These are phyloP conservation scores for Liparis tanakae DNA, from an alignment of 2,797 vertebrate genomes.

Conservation along the genomic window DNA sequence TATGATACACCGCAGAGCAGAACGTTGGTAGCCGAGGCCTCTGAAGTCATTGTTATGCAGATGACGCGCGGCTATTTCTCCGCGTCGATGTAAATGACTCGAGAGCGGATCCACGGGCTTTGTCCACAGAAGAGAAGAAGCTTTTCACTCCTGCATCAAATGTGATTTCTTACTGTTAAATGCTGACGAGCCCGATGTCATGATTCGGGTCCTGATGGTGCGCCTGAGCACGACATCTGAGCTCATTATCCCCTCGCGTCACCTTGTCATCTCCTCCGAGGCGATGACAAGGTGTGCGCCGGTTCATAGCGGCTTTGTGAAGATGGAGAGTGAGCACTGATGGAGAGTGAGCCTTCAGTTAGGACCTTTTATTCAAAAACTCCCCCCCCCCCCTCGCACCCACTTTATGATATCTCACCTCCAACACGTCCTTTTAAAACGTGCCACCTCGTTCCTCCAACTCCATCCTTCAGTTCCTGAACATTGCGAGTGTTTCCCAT, in stretches of 20 bases:
- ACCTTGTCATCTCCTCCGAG: slow-evolving; percentile 33
- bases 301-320: slow-evolving; percentile 27
- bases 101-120: slow-evolving; percentile 28
- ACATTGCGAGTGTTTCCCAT: not conserved
- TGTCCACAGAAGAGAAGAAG: not conserved
- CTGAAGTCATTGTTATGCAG: slow-evolving; percentile 47
- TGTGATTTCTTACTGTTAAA: slow-evolving; percentile 29
- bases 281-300: slow-evolving; percentile 30
- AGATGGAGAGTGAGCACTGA: slow-evolving; percentile 14
- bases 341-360: slow-evolving; percentile 3
- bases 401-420: too few species aligned
- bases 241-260: slow-evolving; percentile 37
- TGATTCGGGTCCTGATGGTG: slow-evolving; percentile 29
- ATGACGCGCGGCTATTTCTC: slow-evolving; percentile 32
- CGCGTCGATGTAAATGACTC: slow-evolving; percentile 25
- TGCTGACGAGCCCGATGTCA: slow-evolving; percentile 13
- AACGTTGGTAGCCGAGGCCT: slow-evolving; percentile 34
- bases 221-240: slow-evolving; percentile 14
- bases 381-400: too few species aligned
- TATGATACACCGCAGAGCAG: slow-evolving; percentile 20
- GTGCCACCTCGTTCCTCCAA: not conserved
- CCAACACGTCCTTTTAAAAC: too few species aligned
- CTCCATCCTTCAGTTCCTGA: not conserved
- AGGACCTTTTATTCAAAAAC: not conserved
- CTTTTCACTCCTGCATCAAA: slow-evolving; percentile 5